A percentile compares a stretch with the other conserved stretches of the same genome.
Conservation (phyloP, 2,113 vertebrate genomes). For the Psettodes erumei region DNA sequence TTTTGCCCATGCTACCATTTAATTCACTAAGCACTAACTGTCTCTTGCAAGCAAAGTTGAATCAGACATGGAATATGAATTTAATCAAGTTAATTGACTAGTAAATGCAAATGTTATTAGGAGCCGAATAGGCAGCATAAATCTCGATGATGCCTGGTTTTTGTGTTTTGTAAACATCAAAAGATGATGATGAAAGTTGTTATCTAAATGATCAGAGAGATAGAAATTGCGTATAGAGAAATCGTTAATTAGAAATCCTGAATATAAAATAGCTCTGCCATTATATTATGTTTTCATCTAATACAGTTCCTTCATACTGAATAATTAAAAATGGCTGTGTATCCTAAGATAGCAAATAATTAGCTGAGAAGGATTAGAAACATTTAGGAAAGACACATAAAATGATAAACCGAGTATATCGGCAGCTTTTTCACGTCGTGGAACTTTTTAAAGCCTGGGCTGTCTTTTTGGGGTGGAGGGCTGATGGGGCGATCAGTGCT, state of each 20-base stretch:
- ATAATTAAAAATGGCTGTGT: slow-evolving; percentile 58
- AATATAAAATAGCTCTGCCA: slow-evolving; percentile 59
- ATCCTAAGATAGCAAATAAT: slow-evolving; percentile 61
- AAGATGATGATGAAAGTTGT: slow-evolving; percentile 74
- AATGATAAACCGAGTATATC: slow-evolving; percentile 23
- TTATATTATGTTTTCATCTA: slow-evolving; percentile 63
- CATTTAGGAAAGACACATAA: slow-evolving; percentile 42
- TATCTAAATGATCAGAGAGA: slow-evolving; percentile 76
- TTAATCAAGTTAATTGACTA: slow-evolving; percentile 80
- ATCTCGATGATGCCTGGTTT: slow-evolving; percentile 64
- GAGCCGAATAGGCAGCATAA: slow-evolving; percentile 57
- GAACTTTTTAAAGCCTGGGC: slow-evolving; percentile 26
- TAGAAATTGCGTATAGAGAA: slow-evolving; percentile 64
- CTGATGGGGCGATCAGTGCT: slow-evolving; percentile 16
- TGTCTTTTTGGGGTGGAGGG: neutral
- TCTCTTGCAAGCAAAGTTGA: slow-evolving; percentile 56
- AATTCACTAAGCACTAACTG: slow-evolving; percentile 62
- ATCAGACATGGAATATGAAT: slow-evolving; percentile 71
- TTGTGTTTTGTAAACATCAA: slow-evolving; percentile 75
- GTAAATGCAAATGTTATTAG: slow-evolving; percentile 78
- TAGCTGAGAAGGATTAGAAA: slow-evolving; percentile 49
- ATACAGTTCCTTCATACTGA: slow-evolving; percentile 46
- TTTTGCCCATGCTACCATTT: slow-evolving; percentile 48
- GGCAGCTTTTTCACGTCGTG: slow-evolving; percentile 19
- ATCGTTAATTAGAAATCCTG: slow-evolving; percentile 72